These are phyloP conservation scores for Napeogenes sylphis DNA, from an alignment of 2,888 invertebrate species.

Conservation along the genomic window DNA sequence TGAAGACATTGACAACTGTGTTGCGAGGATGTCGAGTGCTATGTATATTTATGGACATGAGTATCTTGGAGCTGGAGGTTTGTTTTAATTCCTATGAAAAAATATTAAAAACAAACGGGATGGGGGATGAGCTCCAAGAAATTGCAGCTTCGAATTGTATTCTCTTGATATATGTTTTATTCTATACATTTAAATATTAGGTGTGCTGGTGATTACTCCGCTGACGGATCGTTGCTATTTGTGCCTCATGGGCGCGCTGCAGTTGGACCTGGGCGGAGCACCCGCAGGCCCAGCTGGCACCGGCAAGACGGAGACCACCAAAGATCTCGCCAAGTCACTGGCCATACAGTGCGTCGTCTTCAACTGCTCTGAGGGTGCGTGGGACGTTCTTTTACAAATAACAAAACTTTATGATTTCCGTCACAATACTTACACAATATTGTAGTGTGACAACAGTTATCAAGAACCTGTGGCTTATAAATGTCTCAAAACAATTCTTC, in stretches of 20 bases:
- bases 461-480: not conserved
- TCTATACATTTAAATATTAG: slow-evolving; percentile 34
- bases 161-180: not conserved
- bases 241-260: slow-evolving; percentile 93
- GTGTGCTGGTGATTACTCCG: slow-evolving; percentile 92
- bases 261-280: slow-evolving; percentile 91
- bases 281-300: slow-evolving; percentile 92
- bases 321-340: slow-evolving; percentile 91
- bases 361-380: slow-evolving; percentile 89
- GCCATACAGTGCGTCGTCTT: slow-evolving; percentile 95
- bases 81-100: not conserved
- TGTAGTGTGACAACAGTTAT: too few relatives aligned
- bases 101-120: too few relatives aligned
- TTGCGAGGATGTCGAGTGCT: slow-evolving; percentile 91
- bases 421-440: too few relatives aligned
- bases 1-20: slow-evolving; percentile 84
- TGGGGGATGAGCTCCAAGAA: too few relatives aligned
- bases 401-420: too few relatives aligned
- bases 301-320: slow-evolving; percentile 94
- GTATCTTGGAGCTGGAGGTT: slow-evolving; percentile 89
- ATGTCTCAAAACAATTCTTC: slow-evolving; percentile 5
- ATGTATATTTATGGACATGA: slow-evolving; percentile 92
- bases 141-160: not conserved
- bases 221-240: slow-evolving; percentile 92
- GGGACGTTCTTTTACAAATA: too few relatives aligned